A percentile compares a stretch with the other conserved stretches of the same genome.
These are phyloP conservation scores for Stenichneumon culpator DNA, from an alignment of 2,888 invertebrate genomes.

Conservation along the genomic window DNA sequence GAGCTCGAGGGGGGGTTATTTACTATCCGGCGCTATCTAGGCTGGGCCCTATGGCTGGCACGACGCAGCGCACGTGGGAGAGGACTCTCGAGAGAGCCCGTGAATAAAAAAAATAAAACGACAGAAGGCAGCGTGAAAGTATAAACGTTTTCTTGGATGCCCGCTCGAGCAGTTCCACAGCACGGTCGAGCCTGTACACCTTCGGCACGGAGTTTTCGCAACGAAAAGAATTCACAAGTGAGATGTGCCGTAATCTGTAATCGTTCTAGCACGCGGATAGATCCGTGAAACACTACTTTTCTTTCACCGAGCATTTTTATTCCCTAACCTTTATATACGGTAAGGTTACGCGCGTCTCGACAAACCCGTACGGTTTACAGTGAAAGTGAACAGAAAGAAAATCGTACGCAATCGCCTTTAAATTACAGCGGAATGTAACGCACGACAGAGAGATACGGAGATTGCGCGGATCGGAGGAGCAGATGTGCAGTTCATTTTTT, in stretches of 20 bases:
- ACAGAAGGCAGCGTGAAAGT: constrained; percentile 59
- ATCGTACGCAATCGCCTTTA: constrained; percentile 28
- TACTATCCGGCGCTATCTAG: not conserved
- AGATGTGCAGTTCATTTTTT: not conserved
- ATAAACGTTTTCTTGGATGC: constrained; percentile 44
- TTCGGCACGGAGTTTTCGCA: constrained; percentile 19
- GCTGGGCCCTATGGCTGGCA: constrained; percentile 3
- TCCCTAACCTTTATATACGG: constrained; percentile 33
- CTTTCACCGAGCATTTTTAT: constrained; percentile 31
- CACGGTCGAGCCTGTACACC: constrained; percentile 7
- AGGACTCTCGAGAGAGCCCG: constrained; percentile 14
- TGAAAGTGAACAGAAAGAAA: constrained; percentile 34
- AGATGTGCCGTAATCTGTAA: constrained; percentile 46
- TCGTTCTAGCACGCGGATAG: constrained; percentile 24
- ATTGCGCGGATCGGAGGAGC: not conserved
- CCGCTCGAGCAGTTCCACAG: constrained; percentile 22
- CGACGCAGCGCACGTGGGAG: constrained; percentile 56
- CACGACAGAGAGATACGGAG: not conserved
- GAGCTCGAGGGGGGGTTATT: not conserved
- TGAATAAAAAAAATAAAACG: constrained; percentile 41
- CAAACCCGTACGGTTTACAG: constrained; percentile 14
- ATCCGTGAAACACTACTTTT: constrained; percentile 21
- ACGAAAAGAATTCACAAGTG: constrained; percentile 15
- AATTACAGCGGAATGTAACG: not conserved
- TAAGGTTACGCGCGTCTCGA: constrained; percentile 24